phyloP scores from a whole-genome alignment of 2,797 vertebrate species.

The Carcharodon carcharias region DNA sequence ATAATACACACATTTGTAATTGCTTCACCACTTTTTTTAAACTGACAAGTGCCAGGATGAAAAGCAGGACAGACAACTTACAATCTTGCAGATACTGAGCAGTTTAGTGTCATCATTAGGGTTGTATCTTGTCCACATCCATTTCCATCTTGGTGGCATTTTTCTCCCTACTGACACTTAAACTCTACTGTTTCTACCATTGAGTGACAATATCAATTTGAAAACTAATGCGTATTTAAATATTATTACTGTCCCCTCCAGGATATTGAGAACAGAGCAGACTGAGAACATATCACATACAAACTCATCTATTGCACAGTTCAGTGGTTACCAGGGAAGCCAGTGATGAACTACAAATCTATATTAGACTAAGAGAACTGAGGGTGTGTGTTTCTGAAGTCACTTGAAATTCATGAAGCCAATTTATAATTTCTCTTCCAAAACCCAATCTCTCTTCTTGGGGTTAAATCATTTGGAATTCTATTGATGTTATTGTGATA shows the following conservation, averaged over 20 bases:
- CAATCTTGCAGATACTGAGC: neutral
- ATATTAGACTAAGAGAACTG: neutral
- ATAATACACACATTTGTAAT: neutral
- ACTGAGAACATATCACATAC: neutral
- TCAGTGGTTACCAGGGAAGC: neutral
- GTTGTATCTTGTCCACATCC: neutral
- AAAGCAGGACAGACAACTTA: neutral
- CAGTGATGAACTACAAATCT: neutral
- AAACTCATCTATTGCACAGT: neutral
- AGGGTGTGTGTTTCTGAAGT: neutral
- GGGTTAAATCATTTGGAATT: neutral
- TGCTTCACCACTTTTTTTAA: neutral
- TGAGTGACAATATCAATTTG: constrained; percentile 3
- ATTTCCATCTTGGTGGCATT: neutral
- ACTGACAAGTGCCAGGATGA: neutral
- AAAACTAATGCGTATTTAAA: neutral
- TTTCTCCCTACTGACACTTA: neutral
- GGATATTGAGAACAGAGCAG: neutral
- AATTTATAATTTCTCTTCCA: neutral
- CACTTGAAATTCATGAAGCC: neutral
- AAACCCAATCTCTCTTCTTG: neutral
- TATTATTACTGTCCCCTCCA: neutral
- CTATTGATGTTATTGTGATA: neutral
- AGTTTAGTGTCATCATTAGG: neutral
- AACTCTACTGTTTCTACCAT: neutral